Evolutionary conservation across 2,797 vertebrate species (phyloP).

Genomic region (Hyperoplus lanceolatus): DNA sequence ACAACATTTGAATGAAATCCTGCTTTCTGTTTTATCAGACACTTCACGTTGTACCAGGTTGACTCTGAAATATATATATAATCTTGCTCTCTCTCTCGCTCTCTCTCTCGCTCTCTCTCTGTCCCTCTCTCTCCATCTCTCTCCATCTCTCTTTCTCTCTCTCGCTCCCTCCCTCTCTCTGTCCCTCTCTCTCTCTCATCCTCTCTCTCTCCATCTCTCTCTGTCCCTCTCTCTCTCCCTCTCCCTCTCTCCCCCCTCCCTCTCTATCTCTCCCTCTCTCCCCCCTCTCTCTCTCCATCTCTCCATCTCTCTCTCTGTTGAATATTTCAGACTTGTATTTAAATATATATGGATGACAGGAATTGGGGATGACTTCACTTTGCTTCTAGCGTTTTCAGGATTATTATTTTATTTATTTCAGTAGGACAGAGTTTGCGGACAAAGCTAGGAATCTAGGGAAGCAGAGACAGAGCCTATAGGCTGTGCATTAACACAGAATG

Average conservation of each 20-base stretch:
- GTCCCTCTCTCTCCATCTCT: not conserved
- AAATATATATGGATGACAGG: slow-evolving; percentile 61
- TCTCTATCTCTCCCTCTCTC: too few species aligned
- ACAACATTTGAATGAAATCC: slow-evolving; percentile 37
- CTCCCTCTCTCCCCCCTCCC: too few species aligned
- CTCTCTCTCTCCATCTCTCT: too few species aligned
- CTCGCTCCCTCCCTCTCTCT: not conserved
- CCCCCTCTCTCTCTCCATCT: not conserved
- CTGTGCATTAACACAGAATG: not conserved
- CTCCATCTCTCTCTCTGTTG: slow-evolving; percentile 17
- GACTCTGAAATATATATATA: slow-evolving; percentile 19
- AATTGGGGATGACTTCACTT: slow-evolving; percentile 53
- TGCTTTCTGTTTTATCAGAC: slow-evolving; percentile 34
- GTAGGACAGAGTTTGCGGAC: not conserved
- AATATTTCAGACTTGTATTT: slow-evolving; percentile 66
- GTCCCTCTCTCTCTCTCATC: too few species aligned
- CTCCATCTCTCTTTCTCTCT: not conserved
- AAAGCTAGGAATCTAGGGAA: slow-evolving; percentile 7
- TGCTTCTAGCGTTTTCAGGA: slow-evolving; percentile 15
- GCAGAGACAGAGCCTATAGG: not conserved
- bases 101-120: slow-evolving; percentile 7
- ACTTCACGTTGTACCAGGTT: slow-evolving; percentile 13
- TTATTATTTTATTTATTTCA: slow-evolving; percentile 53
- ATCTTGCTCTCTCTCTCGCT: not conserved
- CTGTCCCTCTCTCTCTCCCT: too few species aligned